Conservation (phyloP, 2,888 invertebrate species). For the Ditula angustiorana region DNA sequence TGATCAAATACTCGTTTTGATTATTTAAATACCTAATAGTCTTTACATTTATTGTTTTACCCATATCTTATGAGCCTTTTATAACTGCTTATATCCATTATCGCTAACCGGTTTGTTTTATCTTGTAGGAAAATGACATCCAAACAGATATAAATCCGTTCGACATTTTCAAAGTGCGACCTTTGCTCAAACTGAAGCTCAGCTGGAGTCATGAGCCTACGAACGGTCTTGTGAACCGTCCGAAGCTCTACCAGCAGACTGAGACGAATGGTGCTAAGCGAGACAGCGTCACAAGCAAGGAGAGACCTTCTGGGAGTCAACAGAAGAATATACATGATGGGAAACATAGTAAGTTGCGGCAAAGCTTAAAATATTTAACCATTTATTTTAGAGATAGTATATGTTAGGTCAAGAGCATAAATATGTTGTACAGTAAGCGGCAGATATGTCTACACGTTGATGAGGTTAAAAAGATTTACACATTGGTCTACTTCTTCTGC, state of each 20-base stretch:
- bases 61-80: too few species aligned
- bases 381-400: too few species aligned
- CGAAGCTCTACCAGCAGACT: slow-evolving; percentile 83
- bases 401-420: too few species aligned
- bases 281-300: slow-evolving; percentile 62
- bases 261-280: slow-evolving; percentile 72
- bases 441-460: too few species aligned
- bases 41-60: not conserved
- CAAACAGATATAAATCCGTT: slow-evolving; percentile 86
- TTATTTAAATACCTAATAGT: too few species aligned
- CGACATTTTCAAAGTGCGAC: slow-evolving; percentile 91
- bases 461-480: too few species aligned
- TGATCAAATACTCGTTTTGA: too few species aligned
- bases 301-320: slow-evolving; percentile 60
- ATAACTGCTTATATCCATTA: too few species aligned
- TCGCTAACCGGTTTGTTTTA: too few species aligned
- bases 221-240: slow-evolving; percentile 88
- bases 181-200: slow-evolving; percentile 93
- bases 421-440: too few species aligned
- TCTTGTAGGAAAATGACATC: slow-evolving; percentile 71
- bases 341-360: slow-evolving; percentile 65
- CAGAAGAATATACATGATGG: slow-evolving; percentile 63
- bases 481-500: too few species aligned
- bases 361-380: too few species aligned
- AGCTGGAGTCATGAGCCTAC: slow-evolving; percentile 92